Conservation (phyloP, 2,888 invertebrate species). For the Dyspetes luteomarginatus region DNA sequence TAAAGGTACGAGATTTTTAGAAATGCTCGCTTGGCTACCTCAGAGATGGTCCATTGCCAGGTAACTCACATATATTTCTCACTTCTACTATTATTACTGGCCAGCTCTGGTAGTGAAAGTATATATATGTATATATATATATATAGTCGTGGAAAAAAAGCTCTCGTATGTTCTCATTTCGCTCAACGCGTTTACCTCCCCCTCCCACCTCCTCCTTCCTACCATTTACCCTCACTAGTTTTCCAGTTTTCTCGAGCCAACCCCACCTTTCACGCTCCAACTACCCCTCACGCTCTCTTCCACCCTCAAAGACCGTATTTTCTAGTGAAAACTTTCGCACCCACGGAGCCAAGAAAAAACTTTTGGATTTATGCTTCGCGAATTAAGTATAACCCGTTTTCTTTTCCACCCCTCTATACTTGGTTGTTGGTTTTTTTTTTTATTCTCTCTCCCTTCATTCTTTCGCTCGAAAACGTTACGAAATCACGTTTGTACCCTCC, state of each 20-base stretch:
- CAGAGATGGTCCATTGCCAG: constrained; percentile 12
- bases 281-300: neutral
- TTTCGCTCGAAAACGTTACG: constrained; percentile 18
- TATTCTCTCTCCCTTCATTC: constrained; percentile 2
- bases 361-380: constrained; percentile 72
- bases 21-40: constrained; percentile 26
- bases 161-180: constrained; percentile 68
- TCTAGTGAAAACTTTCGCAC: constrained; percentile 81
- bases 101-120: neutral
- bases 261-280: constrained; percentile 1
- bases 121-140: too few relatives aligned
- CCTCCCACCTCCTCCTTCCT: neutral
- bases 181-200: constrained; percentile 61
- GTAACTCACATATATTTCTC: neutral
- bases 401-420: constrained; percentile 53
- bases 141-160: constrained; percentile 18
- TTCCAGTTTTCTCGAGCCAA: neutral
- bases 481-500: constrained; percentile 43
- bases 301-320: constrained; percentile 77
- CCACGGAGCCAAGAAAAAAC: constrained; percentile 77
- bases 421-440: constrained; percentile 32
- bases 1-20: constrained; percentile 57
- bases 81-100: neutral
- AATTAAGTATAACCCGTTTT: constrained; percentile 72
- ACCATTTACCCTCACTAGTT: neutral